Conservation (phyloP, 2,797 vertebrate genomes). For the Cirrhinus molitorella region DNA sequence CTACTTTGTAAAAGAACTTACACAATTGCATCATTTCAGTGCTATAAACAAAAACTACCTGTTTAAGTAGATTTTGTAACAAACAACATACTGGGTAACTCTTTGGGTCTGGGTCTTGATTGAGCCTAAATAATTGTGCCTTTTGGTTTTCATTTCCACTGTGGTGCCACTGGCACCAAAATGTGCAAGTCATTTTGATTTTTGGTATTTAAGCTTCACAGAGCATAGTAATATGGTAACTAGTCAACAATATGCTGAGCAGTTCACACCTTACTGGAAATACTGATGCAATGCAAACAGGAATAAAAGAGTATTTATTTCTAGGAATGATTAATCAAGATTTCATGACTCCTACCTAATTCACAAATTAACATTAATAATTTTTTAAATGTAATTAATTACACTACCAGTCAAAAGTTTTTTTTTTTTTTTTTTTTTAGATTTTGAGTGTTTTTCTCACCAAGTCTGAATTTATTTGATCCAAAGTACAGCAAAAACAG, state of each 20-base stretch:
- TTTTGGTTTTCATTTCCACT: background rate
- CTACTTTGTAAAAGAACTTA: background rate
- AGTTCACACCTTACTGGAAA: background rate
- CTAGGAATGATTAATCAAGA: background rate
- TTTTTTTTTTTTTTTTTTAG: too few relatives aligned
- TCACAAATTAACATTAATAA: too few relatives aligned
- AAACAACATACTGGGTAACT: background rate
- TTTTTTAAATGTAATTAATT: too few relatives aligned
- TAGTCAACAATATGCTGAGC: background rate
- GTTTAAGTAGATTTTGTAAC: background rate
- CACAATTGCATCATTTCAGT: background rate
- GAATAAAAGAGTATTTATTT: background rate
- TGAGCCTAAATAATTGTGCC: background rate
- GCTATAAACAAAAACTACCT: background rate
- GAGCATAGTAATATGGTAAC: background rate
- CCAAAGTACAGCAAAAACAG: too few relatives aligned
- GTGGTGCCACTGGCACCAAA: background rate
- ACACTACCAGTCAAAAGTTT: too few relatives aligned
- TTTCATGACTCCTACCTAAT: too few relatives aligned
- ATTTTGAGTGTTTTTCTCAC: too few relatives aligned
- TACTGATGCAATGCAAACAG: background rate
- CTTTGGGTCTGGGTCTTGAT: too few relatives aligned
- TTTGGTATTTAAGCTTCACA: conserved; percentile 1
- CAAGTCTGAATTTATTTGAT: too few relatives aligned
- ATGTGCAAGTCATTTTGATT: background rate